Base-by-base conservation (phyloP, 2,797 vertebrate genomes). In the Smutsia gigantea region DNA sequence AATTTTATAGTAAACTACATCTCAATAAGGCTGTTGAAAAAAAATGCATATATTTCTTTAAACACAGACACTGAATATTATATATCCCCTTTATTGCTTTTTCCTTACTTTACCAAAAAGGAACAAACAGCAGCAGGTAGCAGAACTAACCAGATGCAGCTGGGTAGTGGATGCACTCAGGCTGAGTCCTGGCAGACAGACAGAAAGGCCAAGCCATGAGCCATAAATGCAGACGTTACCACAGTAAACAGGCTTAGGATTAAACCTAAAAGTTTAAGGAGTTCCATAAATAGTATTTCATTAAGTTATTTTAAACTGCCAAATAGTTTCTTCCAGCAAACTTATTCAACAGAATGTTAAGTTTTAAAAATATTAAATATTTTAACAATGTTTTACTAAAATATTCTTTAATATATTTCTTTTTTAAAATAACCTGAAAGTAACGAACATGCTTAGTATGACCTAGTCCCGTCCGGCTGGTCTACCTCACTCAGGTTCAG, bases 51-150 rank as follows among this genome's bases (percentile, higher is more conserved):
- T 10, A 55, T 90, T 74, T 81, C 31, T 81, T 81, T 61, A 90
- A 90, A 69, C 13, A 6, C 29, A 72, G 51, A 37, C 71, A 74
- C 37, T 77, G 42, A 59, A 84, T 63, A 69, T 51, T 51, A 92
- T 53, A 51, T 25, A 84, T 53, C 61, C 12, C 42, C 78, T 66
- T 46, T 14, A 77, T 61, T 92, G 42, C 18, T 63, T 78, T 88
- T 77, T 88, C 49, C 29, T 88, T 90, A 75, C 53, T 94, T 61
- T 37, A 77, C 7, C 69, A 93, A n/a, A 84, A 95, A 49, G 77
- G 53, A 61, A 63, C 81, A 31, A 83, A 55, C 15, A 42, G 29
- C 53, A 84, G 37, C 23, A 34, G 84, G 13, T 2, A 46, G 37
- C 5, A 37, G 23, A 71, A 49, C 34, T 31, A 69, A 39, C 34